Base-by-base conservation (phyloP, 1,140 invertebrate species). In the Himalopsyche phryganea region DNA sequence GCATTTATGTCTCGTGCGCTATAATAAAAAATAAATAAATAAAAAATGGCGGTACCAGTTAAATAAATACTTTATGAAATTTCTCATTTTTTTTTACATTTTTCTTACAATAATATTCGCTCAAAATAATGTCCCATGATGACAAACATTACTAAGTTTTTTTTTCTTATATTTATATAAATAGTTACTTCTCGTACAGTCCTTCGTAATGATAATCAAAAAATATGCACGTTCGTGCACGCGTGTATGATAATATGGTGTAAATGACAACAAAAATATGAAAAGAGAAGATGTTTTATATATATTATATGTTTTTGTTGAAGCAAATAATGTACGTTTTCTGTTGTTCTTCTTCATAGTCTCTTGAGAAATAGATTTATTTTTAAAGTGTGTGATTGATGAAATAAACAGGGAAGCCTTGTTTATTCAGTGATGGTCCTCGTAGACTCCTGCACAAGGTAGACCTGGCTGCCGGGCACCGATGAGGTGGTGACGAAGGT, bases 401-500 rank as follows among this genome's bases (percentile, higher is more conserved):
- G 19, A 32, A 14, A 10, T 20, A 15, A 3, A 14, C 14, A 13
- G 6, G 4, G 18, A 13, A 11, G 3, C 4, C 15, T 40, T 5
- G 38, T 15, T 11, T 40, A 40, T 15, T 40, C 38, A 33, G 42
- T 56, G 49, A 14, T 48, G 56, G 45, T 42, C 38, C 59, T 73
- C 68, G 61, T 63, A 51, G 85, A 85, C 74, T 92, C 90, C 80
- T 92, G 89, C 58, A 92, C 90, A 71, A 92, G 82, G 75, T 91
- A 91, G 61, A 92, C 88, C 76, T 90, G 88, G 67, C 89, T 90
- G 67, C 89, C 88, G 71, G 90, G 90, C 65, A 91, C 88, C 51
- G 88, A 85, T 68, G 86, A 89, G 70, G 90, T 91, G 79, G 92
- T 94, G 69, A 94, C 92, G 76, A 94, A 94, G 72, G 90, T 92